Evolutionary conservation across 2,888 invertebrate species (phyloP), one percentile per base, ranked within the genome.

Genomic region (Pandemis corylana): DNA sequence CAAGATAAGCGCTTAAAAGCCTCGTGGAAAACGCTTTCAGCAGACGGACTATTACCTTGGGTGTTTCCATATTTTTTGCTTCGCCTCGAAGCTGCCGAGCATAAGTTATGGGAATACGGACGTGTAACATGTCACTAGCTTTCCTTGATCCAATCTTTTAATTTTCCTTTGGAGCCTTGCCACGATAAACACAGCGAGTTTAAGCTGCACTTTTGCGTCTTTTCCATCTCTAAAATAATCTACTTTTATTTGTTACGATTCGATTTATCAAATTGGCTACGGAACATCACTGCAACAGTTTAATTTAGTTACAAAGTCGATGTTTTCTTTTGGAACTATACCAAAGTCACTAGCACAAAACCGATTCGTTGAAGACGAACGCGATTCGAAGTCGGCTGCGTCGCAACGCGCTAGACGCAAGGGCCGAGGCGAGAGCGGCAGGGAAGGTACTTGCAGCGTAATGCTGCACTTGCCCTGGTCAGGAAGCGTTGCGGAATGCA

Each of bases 1-100:
- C 91, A 92, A 93, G 94, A 94, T 94, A 93, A 94, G 93, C 94
- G 93, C 92, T 94, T 93, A 94, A 94, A 94, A 94, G 94, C 94
- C 88, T 90, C 88, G 88, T 85, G 90, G 87, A 91, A 90, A 93
- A 87, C 90, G 92, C 90, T 93, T 93, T 93, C 90, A 92, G 89
- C 86, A 85, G 86, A 85, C 87, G 83, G 86, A 88, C 89, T 91
- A 89, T 90, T 92, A 90, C 89, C 78, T 71, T 61, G 85, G 80
- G 84, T 86, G 85, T 85, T 88, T 84, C 85, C 84, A 84, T 86
- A 90, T 87, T 91, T 91, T 92, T 93, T 90, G 85, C 89, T 89
- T 85, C 82, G 80, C 81, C 77, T 82, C 80, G 78, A 83, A 83
- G 83, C 81, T 84, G 81, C 79, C 78, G 80, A 81, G 81, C 80